Evolutionary conservation across 2,888 invertebrate species (phyloP).

Genomic region (Tribolium freemani): DNA sequence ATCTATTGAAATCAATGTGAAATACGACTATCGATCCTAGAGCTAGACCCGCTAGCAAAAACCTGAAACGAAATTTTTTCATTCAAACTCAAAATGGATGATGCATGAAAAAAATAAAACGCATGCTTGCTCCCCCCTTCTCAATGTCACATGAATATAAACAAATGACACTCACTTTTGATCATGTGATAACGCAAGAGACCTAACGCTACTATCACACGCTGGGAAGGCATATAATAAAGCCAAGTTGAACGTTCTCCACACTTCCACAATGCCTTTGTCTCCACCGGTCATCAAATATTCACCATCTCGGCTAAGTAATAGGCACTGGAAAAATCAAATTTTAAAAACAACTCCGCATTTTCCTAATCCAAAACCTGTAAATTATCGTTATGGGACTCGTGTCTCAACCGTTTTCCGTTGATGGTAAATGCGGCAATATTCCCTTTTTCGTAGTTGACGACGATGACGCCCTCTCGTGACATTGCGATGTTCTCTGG

Average conservation of each 20-base stretch:
- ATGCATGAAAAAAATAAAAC: constrained; percentile 13
- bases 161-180: constrained; percentile 84
- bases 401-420: constrained; percentile 88
- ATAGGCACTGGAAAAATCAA: constrained; percentile 77
- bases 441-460: constrained; percentile 92
- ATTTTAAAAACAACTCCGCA: neutral
- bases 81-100: constrained; percentile 2
- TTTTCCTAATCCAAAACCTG: constrained; percentile 75
- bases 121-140: neutral
- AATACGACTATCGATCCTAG: constrained; percentile 99
- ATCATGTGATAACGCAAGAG: constrained; percentile 96
- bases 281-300: constrained; percentile 98
- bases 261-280: constrained; percentile 97
- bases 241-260: constrained; percentile 97
- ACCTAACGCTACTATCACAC: constrained; percentile 94
- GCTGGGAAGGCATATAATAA: constrained; percentile 98
- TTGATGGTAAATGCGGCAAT: constrained; percentile 96
- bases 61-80: constrained; percentile 73
- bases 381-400: constrained; percentile 94
- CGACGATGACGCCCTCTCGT: constrained; percentile 95
- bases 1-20: constrained; percentile 99
- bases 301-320: constrained; percentile 97
- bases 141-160: constrained; percentile 9
- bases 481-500: constrained; percentile 94
- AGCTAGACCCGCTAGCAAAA: constrained; percentile 95